Base-by-base conservation (phyloP, 2,113 vertebrate genomes). In the Gambusia affinis region DNA sequence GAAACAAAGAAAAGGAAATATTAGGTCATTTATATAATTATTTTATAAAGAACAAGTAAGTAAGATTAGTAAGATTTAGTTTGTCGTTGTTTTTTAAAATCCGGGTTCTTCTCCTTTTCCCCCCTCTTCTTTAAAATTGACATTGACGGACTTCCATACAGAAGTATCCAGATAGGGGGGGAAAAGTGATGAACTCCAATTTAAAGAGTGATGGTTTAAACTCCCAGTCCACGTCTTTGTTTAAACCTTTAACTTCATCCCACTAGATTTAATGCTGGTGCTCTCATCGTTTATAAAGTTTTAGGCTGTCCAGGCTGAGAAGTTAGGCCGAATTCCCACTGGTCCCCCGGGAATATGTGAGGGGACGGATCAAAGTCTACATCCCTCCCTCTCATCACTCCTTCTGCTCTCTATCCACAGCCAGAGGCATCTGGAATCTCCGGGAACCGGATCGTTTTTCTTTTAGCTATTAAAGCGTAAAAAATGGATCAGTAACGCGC, bases 281-380 rank as follows among this genome's bases (percentile, higher is more conserved):
- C 17, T 54, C 1, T 33, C 35, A 15, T 44, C 29, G 27, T 10
- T 27, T 28, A 10, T 57, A 10, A 29, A 63, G 14, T 24, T 60
- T 31, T n/a, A 67, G 35, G 22, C 17, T 35, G 39, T 67, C 31
- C n/a, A 19, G 72, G 27, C 60, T 67, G 64, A 29, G 35, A 28
- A 80, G 29, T 39, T 4, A 63, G 84, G 71, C 70, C 60, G 62
- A 35, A 1, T 72, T 76, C 67, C 33, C 8, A 15, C 64, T 6
- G 69, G 24, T 77, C 86, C 66, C 81, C 64, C 37, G 79, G 85
- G 88, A 74, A 66, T 75, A 77, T 71, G 19, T 60, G 60, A 73
- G 77, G 84, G 85, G 88, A 65, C 31, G 90, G 82, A 67, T 80
- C 68, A 67, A 28, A 73, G 42, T 77, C 68, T 75, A 1, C 62